Percentiles rank a stretch among this genome's conserved stretches.
These are phyloP conservation scores for Pandemis corylana DNA, from an alignment of 2,888 invertebrate genomes.

Conservation along the genomic window DNA sequence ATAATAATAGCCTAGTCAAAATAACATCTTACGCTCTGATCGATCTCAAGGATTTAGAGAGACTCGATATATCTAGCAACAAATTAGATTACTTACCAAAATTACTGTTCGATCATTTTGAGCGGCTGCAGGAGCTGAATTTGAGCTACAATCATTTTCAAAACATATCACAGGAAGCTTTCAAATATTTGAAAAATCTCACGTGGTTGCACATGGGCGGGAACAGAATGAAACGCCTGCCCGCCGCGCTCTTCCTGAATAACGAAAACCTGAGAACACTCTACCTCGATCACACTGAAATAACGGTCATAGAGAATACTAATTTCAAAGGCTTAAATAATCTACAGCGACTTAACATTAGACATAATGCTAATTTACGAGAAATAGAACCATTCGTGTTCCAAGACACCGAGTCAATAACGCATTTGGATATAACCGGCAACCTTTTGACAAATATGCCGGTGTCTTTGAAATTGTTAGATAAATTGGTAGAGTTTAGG, in stretches of 20 bases:
- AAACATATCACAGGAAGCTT: slow-evolving; percentile 85
- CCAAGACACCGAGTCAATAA: slow-evolving; percentile 85
- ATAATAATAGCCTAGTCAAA: slow-evolving; percentile 89
- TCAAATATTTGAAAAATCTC: slow-evolving; percentile 84
- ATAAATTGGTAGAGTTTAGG: slow-evolving; percentile 86
- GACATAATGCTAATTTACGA: slow-evolving; percentile 85
- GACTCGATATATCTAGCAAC: slow-evolving; percentile 88
- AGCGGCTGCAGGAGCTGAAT: slow-evolving; percentile 85
- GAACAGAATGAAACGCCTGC: slow-evolving; percentile 85
- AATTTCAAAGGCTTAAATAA: slow-evolving; percentile 87
- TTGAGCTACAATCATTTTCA: slow-evolving; percentile 86
- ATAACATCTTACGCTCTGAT: slow-evolving; percentile 90
- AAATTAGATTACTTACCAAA: slow-evolving; percentile 87
- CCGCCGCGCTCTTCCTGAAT: slow-evolving; percentile 86
- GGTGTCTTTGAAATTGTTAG: slow-evolving; percentile 87
- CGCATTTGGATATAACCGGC: slow-evolving; percentile 88
- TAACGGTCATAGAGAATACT: slow-evolving; percentile 87
- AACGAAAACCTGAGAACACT: slow-evolving; percentile 86
- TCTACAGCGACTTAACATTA: slow-evolving; percentile 85
- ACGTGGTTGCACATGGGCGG: slow-evolving; percentile 85
- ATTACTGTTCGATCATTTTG: slow-evolving; percentile 88
- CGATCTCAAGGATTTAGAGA: slow-evolving; percentile 88
- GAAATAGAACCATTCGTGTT: slow-evolving; percentile 87
- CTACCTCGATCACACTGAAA: slow-evolving; percentile 87
- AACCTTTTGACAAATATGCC: slow-evolving; percentile 90